A percentile compares a stretch with the other conserved stretches of the same genome.
phyloP scores from a whole-genome alignment of 30 jellyfish, hydroid and myxozoan species.

The Hydractinia echinata region DNA sequence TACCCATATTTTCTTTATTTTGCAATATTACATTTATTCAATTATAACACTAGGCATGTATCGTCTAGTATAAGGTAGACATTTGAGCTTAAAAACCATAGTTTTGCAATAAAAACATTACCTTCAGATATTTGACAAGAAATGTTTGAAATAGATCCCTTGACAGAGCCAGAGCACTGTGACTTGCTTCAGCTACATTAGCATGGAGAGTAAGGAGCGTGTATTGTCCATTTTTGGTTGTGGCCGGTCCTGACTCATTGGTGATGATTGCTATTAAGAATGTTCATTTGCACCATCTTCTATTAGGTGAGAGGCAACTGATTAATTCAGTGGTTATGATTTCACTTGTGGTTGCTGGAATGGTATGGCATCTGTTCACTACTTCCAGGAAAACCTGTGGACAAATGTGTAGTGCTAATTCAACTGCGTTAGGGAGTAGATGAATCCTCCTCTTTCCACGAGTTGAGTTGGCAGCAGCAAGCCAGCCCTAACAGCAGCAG shows the following conservation, averaged over 20 bases:
- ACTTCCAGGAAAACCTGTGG: constrained; percentile 47
- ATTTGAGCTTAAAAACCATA: too few relatives aligned
- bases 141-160: constrained; percentile 30
- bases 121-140: too few relatives aligned
- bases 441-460: constrained; percentile 59
- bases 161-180: constrained; percentile 44
- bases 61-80: too few relatives aligned
- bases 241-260: constrained; percentile 38
- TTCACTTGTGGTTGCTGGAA: constrained; percentile 45
- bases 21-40: too few relatives aligned
- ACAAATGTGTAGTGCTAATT: constrained; percentile 64
- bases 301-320: constrained; percentile 36
- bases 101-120: too few relatives aligned
- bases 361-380: constrained; percentile 52
- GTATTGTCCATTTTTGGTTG: constrained; percentile 52
- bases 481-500: constrained; percentile 94
- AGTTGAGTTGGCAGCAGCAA: constrained; percentile 87
- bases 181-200: constrained; percentile 26
- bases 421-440: constrained; percentile 59
- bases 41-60: too few relatives aligned
- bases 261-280: constrained; percentile 60
- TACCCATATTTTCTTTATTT: too few relatives aligned
- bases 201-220: constrained; percentile 59
- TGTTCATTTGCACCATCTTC: constrained; percentile 16
- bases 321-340: constrained; percentile 37